Base-by-base conservation (phyloP, 2,113 vertebrate species). In the Ciconia maguari region DNA sequence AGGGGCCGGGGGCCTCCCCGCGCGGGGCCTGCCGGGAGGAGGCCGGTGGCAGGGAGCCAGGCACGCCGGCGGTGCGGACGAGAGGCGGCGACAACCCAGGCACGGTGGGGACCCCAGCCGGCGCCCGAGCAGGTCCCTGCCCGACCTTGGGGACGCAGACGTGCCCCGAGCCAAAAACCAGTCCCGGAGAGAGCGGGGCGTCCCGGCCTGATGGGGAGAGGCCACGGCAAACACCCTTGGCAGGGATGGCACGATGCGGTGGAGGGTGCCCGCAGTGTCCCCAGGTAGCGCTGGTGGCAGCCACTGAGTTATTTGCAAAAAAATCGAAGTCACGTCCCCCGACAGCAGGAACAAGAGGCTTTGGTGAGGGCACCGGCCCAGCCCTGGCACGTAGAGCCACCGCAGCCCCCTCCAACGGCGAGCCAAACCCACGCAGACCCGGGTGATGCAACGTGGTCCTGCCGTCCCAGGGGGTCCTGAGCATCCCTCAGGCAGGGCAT, bases 61-160 rank as follows among this genome's bases (percentile, higher is more conserved):
- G 61, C 26, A 6, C 0, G 3, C 44, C 48, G 7, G 49, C 24
- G 3, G 72, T 16, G 2, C 0, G 20, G 65, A 79, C 34, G 46
- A 77, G 69, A 58, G 32, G 16, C 0, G 1, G 84, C 19, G 61
- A 60, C 48, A 2, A 1, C 69, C 25, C 13, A 1, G 57, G 34
- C n/a, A 87, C 1, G 4, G n/a, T 4, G 7, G 48, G 58, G 38
- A 83, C 58, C 29, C 29, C 71, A 51, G n/a, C 22, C 13, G 6
- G 72, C 5, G 15, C 44, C 42, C 25, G 44, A 80, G 87, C n/a
- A 17, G 42, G 27, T 44, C 62, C 60, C n/a, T 83, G 66, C 24
- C 24, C 1, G 3, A 30, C 25, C 2, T 0, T 7, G 9, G 8
- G 7, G 48, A 68, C 5, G 4, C 26, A 61, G 65, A 52, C 3